These are phyloP conservation scores for Cephus pulcher DNA, from an alignment of 2,888 invertebrate genomes.

Conservation along the genomic window DNA sequence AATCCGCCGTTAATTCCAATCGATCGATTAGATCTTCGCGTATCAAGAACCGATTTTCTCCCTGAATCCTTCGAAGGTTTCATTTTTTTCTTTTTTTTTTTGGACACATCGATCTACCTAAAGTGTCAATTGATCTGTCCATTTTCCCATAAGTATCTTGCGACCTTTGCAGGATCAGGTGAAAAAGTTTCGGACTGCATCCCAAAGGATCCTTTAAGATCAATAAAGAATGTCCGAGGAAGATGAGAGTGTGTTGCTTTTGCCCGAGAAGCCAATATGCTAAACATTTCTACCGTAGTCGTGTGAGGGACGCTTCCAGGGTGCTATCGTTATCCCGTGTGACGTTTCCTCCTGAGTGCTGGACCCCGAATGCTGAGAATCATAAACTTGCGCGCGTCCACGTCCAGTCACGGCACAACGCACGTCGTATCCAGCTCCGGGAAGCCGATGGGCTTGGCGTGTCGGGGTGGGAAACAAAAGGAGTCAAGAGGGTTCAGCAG, in stretches of 20 bases:
- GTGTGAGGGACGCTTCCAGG: neutral
- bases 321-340: constrained; percentile 18
- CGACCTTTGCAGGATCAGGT: no score
- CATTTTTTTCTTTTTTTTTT: no score
- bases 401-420: constrained; percentile 36
- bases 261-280: neutral
- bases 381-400: constrained; percentile 36
- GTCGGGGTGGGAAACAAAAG: no score
- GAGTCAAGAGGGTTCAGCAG: constrained; percentile 8
- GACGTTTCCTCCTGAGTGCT: constrained; percentile 19
- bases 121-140: no score
- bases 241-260: neutral
- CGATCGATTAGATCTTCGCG: no score
- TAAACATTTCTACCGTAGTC: neutral
- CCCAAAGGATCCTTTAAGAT: neutral
- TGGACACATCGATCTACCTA: no score
- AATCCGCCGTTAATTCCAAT: no score
- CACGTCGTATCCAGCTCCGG: neutral
- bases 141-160: no score
- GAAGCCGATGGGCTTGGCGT: no score
- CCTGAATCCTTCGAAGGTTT: no score
- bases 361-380: constrained; percentile 26
- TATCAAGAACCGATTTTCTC: no score
- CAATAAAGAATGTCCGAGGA: neutral
- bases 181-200: neutral